A percentile compares a stretch with the other conserved stretches of the same genome.
Conservation (phyloP, 2,888 invertebrate genomes). For the Brachycybe producta region DNA sequence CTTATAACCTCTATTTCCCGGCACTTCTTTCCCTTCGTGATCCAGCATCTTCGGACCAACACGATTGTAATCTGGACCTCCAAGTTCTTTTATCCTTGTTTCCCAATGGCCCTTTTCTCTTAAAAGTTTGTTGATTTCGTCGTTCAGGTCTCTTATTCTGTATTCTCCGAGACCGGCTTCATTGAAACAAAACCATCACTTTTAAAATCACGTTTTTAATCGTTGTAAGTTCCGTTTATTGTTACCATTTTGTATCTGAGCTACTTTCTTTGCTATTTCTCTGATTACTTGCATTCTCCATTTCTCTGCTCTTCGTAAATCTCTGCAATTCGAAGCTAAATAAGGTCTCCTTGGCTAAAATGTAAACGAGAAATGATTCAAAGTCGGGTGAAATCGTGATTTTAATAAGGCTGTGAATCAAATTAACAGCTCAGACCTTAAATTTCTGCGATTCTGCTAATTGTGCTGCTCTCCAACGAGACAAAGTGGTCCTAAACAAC, state of each 20-base stretch:
- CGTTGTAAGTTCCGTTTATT: background rate
- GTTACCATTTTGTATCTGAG: slow-evolving; percentile 92
- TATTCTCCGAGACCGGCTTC: slow-evolving; percentile 96
- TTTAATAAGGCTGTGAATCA: background rate
- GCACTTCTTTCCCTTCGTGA: slow-evolving; percentile 80
- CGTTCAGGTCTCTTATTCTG: slow-evolving; percentile 91
- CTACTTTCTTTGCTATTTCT: slow-evolving; percentile 95
- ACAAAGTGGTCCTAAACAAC: slow-evolving; percentile 79
- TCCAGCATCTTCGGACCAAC: slow-evolving; percentile 87
- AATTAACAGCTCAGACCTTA: slow-evolving; percentile 26
- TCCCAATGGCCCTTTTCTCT: slow-evolving; percentile 98
- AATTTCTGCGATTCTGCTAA: slow-evolving; percentile 51
- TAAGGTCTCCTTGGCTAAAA: slow-evolving; percentile 80
- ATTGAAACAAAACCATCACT: slow-evolving; percentile 22
- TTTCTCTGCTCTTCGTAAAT: slow-evolving; percentile 82
- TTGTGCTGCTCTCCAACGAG: slow-evolving; percentile 95
- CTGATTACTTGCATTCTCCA: slow-evolving; percentile 93
- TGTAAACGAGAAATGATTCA: slow-evolving; percentile 24
- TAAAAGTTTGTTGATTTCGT: slow-evolving; percentile 95
- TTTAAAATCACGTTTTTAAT: slow-evolving; percentile 2
- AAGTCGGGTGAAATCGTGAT: background rate
- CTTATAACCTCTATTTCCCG: slow-evolving; percentile 95
- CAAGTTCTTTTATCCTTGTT: slow-evolving; percentile 82
- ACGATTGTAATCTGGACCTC: slow-evolving; percentile 85
- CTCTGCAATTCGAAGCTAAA: slow-evolving; percentile 87